A percentile compares a stretch with the other conserved stretches of the same genome.
phyloP scores from a whole-genome alignment of 2,797 vertebrate species.

The Avahi laniger region DNA sequence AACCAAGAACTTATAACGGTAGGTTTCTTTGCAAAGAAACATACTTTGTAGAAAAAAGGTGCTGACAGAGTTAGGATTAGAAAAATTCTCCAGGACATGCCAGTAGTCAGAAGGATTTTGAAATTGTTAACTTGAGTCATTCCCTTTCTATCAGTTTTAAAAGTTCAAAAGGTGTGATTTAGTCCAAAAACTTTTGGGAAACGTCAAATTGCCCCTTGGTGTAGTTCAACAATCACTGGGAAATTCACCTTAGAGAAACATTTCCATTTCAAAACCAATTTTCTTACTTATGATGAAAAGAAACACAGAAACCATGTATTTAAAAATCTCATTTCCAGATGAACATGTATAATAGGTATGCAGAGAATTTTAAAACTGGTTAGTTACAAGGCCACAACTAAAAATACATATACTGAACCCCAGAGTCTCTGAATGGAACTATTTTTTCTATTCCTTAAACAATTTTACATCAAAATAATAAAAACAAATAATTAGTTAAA shows the following conservation, averaged over 20 bases:
- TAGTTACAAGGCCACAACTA: background rate
- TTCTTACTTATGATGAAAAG: slow-evolving; percentile 48
- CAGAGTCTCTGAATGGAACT: background rate
- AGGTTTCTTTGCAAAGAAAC: slow-evolving; percentile 11
- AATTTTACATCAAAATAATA: slow-evolving; percentile 23
- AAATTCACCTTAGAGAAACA: slow-evolving; percentile 24
- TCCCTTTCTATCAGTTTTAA: slow-evolving; percentile 43
- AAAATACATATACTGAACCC: background rate
- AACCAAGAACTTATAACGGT: slow-evolving; percentile 35
- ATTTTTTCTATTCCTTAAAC: slow-evolving; percentile 10
- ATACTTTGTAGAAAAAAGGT: background rate
- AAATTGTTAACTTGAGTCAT: slow-evolving; percentile 6
- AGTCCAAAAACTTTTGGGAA: slow-evolving; percentile 25
- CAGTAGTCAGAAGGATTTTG: background rate
- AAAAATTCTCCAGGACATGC: slow-evolving; percentile 14
- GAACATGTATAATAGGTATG: background rate
- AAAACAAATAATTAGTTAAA: slow-evolving; percentile 38
- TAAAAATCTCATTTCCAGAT: slow-evolving; percentile 57
- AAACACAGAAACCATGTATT: slow-evolving; percentile 38
- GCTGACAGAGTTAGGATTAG: background rate
- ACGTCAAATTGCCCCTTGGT: slow-evolving; percentile 22
- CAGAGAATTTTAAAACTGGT: slow-evolving; percentile 31
- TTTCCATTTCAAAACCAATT: slow-evolving; percentile 53
- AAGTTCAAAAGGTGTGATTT: slow-evolving; percentile 56
- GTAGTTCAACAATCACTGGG: slow-evolving; percentile 42